phyloP scores from a whole-genome alignment of 2,797 vertebrate species.

The Sebastes iracundus region DNA sequence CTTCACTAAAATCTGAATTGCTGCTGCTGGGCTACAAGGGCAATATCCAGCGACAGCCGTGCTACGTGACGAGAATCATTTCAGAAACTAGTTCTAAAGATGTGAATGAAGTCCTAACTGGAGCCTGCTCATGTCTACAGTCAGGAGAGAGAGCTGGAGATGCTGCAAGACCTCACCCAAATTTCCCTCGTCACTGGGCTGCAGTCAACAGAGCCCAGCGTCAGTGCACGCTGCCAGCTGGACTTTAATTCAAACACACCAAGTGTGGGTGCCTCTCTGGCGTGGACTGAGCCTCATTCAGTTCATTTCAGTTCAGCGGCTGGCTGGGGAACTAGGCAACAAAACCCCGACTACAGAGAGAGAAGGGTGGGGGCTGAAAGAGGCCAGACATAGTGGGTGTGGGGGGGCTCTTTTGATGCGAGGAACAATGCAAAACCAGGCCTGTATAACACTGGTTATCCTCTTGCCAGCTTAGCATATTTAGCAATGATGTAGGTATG shows the following conservation, averaged over 20 bases:
- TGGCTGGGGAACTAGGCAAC: conserved; percentile 21
- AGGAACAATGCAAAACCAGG: conserved; percentile 39
- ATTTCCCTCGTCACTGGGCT: conserved; percentile 25
- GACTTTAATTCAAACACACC: conserved; percentile 33
- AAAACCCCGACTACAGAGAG: conserved; percentile 5
- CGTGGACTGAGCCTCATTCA: background rate
- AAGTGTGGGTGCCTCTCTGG: conserved; percentile 33
- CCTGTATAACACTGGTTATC: conserved; percentile 10
- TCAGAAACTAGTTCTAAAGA: background rate
- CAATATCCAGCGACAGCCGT: background rate
- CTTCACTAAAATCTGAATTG: conserved; percentile 8
- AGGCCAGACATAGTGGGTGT: conserved; percentile 2
- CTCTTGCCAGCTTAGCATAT: conserved; percentile 36
- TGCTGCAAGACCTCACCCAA: conserved; percentile 56
- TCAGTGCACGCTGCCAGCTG: conserved; percentile 31
- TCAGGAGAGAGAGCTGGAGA: conserved; percentile 15
- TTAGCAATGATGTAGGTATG: conserved; percentile 7
- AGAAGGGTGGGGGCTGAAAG: background rate
- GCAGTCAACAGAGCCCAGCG: conserved; percentile 35
- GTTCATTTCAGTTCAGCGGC: conserved; percentile 42
- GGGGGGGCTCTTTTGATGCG: conserved; percentile 16
- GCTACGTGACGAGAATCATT: conserved; percentile 4
- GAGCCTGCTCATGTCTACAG: conserved; percentile 16
- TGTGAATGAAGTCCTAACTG: background rate
- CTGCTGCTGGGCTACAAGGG: background rate